Evolutionary conservation across 2,113 vertebrate species (phyloP).

Genomic region (Trinectes maculatus): DNA sequence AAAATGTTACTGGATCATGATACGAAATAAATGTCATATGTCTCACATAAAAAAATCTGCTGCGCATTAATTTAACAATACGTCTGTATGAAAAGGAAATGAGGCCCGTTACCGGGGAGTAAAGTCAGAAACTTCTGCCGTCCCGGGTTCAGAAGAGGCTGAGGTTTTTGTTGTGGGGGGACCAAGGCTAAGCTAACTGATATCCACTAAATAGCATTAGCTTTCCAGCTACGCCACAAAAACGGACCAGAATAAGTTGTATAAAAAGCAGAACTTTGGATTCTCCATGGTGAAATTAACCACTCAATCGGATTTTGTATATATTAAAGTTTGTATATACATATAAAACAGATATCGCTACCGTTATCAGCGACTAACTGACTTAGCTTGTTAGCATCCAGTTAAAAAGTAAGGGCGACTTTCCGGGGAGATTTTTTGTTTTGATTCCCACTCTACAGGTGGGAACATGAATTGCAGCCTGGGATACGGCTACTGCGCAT

Average conservation of each 20-base stretch:
- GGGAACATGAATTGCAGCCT: conserved; percentile 50
- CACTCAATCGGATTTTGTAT: not conserved
- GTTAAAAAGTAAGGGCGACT: conserved; percentile 44
- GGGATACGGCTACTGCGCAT: conserved; percentile 44
- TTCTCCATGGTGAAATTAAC: conserved; percentile 48
- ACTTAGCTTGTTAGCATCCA: conserved; percentile 47
- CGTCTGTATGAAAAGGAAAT: not conserved
- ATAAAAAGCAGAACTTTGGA: conserved; percentile 37
- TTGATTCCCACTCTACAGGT: conserved; percentile 67
- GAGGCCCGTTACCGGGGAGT: conserved; percentile 54
- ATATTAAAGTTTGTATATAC: not conserved
- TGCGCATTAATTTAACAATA: not conserved
- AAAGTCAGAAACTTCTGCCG: conserved; percentile 27
- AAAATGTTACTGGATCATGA: not conserved
- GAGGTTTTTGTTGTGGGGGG: conserved; percentile 38
- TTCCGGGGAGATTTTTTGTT: conserved; percentile 74
- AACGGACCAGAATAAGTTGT: conserved; percentile 59
- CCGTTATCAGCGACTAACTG: not conserved
- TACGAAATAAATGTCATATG: not conserved
- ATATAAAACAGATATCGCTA: not conserved
- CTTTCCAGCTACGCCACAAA: conserved; percentile 63
- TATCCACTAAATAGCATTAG: conserved; percentile 36
- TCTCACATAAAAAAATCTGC: not conserved
- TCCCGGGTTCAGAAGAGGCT: conserved; percentile 35
- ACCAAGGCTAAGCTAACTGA: conserved; percentile 65